Evolutionary conservation across 2,797 vertebrate species (phyloP).

Genomic region (Gila robusta): DNA sequence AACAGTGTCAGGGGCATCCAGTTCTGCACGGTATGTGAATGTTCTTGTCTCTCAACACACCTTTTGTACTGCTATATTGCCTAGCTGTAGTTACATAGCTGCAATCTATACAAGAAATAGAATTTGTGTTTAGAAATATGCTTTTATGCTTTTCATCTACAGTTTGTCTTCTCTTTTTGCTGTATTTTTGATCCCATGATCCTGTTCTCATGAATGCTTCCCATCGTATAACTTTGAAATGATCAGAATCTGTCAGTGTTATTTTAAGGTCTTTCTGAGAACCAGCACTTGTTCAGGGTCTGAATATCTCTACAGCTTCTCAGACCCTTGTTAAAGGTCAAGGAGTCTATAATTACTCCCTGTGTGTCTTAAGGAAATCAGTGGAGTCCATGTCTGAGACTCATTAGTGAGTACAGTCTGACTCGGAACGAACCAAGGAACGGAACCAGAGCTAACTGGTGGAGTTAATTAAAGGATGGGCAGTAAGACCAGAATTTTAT

Average conservation of each 20-base stretch:
- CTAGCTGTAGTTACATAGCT: neutral
- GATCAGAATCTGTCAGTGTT: conserved; percentile 7
- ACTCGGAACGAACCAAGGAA: neutral
- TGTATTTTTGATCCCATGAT: neutral
- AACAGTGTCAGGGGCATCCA: conserved; percentile 96
- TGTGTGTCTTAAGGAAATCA: neutral
- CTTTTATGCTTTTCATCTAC: neutral
- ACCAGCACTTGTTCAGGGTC: neutral
- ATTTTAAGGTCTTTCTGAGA: conserved; percentile 18
- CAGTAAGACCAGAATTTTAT: neutral
- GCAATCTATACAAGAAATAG: neutral
- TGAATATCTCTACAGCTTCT: neutral
- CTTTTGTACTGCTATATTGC: neutral
- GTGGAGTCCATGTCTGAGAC: neutral
- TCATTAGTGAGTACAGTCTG: neutral
- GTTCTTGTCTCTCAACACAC: neutral
- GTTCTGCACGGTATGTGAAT: conserved; percentile 90
- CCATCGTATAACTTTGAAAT: neutral
- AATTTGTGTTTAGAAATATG: neutral
- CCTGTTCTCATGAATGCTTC: neutral
- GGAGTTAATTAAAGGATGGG: neutral
- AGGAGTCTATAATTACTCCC: conserved; percentile 30
- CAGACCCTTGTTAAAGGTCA: conserved; percentile 34
- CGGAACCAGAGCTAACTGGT: neutral
- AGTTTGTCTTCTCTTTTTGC: neutral